phyloP scores from a whole-genome alignment of 2,113 vertebrate species.

The Agapornis roseicollis region DNA sequence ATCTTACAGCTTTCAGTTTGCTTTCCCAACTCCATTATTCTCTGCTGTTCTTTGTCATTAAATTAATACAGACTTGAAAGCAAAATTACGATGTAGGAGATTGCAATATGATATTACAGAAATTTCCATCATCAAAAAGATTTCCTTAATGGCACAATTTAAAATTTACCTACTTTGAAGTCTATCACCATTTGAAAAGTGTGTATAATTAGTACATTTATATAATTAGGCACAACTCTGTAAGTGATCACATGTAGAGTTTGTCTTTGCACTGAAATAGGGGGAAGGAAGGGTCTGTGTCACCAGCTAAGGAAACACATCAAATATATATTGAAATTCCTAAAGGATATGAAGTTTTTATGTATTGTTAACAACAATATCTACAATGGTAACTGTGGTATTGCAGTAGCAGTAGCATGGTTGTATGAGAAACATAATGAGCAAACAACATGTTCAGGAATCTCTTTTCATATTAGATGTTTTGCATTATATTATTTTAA shows the following conservation, averaged over 20 bases:
- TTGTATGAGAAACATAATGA: not conserved
- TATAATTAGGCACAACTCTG: conserved; percentile 45
- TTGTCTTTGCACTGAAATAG: conserved; percentile 3
- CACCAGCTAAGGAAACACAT: not conserved
- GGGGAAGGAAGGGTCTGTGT: not conserved
- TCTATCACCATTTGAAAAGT: conserved; percentile 22
- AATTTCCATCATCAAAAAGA: conserved; percentile 32
- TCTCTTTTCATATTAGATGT: not conserved
- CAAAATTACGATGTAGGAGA: conserved; percentile 2
- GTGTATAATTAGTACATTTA: conserved; percentile 44
- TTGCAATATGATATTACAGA: conserved; percentile 14
- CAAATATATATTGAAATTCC: conserved; percentile 10
- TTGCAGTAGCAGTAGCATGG: not conserved
- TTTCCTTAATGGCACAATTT: conserved; percentile 40
- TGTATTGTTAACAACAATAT: not conserved
- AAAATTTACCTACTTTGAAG: conserved; percentile 56
- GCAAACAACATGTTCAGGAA: not conserved
- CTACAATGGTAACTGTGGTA: not conserved
- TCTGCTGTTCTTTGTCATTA: conserved; percentile 33
- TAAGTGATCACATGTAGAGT: conserved; percentile 5
- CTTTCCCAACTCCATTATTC: conserved; percentile 1
- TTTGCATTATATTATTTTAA: not conserved
- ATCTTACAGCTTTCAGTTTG: not conserved
- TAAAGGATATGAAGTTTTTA: not conserved
- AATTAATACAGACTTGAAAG: conserved; percentile 47